Conservation (phyloP, 2,113 vertebrate genomes). For the Triplophysa siluroides region DNA sequence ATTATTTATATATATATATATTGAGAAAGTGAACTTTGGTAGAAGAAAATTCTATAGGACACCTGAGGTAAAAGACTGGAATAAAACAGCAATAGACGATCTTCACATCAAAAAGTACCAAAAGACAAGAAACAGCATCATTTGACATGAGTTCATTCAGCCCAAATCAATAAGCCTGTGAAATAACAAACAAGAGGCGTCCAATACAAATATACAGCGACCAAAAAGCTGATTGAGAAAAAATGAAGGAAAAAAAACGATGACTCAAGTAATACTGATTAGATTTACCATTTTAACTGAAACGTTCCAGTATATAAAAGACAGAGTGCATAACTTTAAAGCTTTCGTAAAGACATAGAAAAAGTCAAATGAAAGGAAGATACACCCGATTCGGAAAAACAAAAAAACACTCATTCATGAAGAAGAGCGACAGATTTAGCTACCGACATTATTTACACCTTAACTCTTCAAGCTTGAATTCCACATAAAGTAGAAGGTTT, state of each 20-base stretch:
- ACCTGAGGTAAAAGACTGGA: conserved; percentile 95
- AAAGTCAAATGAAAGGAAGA: conserved; percentile 73
- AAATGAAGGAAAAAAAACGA: conserved; percentile 38
- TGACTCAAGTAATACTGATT: conserved; percentile 87
- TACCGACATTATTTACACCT: conserved; percentile 83
- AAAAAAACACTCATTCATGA: conserved; percentile 62
- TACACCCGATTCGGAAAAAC: conserved; percentile 71
- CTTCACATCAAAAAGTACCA: conserved; percentile 86
- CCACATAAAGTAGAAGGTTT: conserved; percentile 81
- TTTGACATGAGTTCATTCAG: conserved; percentile 88
- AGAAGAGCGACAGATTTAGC: conserved; percentile 66
- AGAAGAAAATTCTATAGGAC: conserved; percentile 90
- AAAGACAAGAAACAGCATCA: conserved; percentile 84
- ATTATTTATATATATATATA: conserved; percentile 51
- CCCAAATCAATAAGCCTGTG: conserved; percentile 87
- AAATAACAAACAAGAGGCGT: conserved; percentile 84
- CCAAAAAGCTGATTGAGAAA: conserved; percentile 74
- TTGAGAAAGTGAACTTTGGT: conserved; percentile 91
- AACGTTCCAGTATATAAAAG: conserved; percentile 83
- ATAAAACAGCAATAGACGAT: conserved; percentile 90
- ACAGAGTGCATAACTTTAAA: conserved; percentile 85
- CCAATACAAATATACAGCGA: conserved; percentile 73
- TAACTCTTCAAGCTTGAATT: conserved; percentile 85
- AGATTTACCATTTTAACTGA: conserved; percentile 80
- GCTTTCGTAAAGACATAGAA: conserved; percentile 77